Conservation (phyloP, 2,113 vertebrate species). For the Thamnaconus septentrionalis region DNA sequence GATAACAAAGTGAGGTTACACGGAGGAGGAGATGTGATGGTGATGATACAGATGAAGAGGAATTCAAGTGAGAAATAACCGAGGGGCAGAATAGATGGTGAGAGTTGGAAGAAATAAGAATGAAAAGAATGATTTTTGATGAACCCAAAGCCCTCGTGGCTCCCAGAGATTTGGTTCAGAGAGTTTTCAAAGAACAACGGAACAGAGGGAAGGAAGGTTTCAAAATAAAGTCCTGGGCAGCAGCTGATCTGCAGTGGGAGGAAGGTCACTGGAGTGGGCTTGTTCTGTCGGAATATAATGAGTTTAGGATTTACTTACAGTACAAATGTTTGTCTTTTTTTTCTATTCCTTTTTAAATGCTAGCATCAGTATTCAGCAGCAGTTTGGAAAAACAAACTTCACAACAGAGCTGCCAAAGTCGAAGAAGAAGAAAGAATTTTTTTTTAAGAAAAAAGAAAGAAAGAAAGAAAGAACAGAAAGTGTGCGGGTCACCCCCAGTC, state of each 20-base stretch:
- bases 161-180: neutral
- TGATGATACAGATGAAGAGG: neutral
- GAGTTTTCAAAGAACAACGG: conserved; percentile 12
- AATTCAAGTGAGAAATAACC: neutral
- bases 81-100: neutral
- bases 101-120: neutral
- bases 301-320: conserved; percentile 8
- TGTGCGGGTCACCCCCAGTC: no score
- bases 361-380: conserved; percentile 12
- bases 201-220: conserved; percentile 2
- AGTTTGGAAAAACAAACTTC: neutral
- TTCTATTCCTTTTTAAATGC: no score
- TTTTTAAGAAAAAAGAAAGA: neutral
- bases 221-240: neutral
- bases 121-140: no score
- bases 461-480: no score
- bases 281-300: conserved; percentile 21
- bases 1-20: neutral
- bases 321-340: conserved; percentile 19
- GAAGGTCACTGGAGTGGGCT: conserved; percentile 13
- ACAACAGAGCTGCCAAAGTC: neutral
- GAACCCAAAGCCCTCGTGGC: neutral
- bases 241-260: conserved; percentile 19
- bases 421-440: neutral
- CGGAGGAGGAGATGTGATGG: neutral